Percentiles rank a stretch among this genome's conserved stretches.
These are phyloP conservation scores for Rutpela maculata DNA, from an alignment of 2,888 invertebrate species.

Conservation along the genomic window DNA sequence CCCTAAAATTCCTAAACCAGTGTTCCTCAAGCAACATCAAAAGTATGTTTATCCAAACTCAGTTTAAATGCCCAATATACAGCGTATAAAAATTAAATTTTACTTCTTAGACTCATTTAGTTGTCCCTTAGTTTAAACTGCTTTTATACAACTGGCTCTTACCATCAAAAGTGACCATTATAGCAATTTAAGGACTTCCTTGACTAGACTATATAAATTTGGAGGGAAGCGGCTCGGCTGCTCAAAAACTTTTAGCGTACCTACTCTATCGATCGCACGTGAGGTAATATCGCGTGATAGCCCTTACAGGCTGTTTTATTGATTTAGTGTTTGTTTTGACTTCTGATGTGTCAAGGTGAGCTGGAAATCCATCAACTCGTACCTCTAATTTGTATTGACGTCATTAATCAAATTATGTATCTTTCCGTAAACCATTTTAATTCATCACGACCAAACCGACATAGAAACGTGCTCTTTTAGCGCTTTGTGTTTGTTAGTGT, in stretches of 20 bases:
- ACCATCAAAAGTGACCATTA: too few species aligned
- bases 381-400: slow-evolving; percentile 42
- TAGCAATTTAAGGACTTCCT: too few species aligned
- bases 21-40: too few species aligned
- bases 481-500: slow-evolving; percentile 10
- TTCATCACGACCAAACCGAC: slow-evolving; percentile 10
- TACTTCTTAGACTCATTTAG: too few species aligned
- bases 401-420: slow-evolving; percentile 49
- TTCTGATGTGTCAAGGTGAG: slow-evolving; percentile 52
- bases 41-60: too few species aligned
- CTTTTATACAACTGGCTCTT: too few species aligned
- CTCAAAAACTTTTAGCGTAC: background rate
- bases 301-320: slow-evolving; percentile 20
- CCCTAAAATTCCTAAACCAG: too few species aligned
- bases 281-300: slow-evolving; percentile 20
- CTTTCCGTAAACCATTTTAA: slow-evolving; percentile 35
- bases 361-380: slow-evolving; percentile 38
- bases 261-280: slow-evolving; percentile 21
- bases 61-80: too few species aligned
- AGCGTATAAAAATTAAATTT: too few species aligned
- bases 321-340: slow-evolving; percentile 46
- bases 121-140: too few species aligned
- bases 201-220: background rate
- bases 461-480: slow-evolving; percentile 6
- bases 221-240: background rate